These are phyloP conservation scores for Myopa tessellatipennis DNA, from an alignment of 2,888 invertebrate species.

Conservation along the genomic window DNA sequence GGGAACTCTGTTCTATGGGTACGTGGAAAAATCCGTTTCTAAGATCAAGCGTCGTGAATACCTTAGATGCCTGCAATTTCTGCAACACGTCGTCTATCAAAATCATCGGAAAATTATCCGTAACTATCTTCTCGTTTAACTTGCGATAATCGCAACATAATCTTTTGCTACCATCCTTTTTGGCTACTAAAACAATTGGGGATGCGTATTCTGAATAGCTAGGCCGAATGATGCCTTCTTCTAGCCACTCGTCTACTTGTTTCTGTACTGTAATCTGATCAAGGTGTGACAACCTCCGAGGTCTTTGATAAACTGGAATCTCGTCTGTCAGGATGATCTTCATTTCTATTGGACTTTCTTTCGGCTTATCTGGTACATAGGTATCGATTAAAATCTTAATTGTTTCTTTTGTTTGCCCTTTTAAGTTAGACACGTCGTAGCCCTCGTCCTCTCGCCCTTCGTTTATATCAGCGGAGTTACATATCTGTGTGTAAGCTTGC, in stretches of 20 bases:
- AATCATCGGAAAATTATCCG: conserved; percentile 47
- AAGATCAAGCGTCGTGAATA: conserved; percentile 50
- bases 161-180: conserved; percentile 44
- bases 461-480: too few species aligned
- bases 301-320: background rate
- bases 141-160: conserved; percentile 48
- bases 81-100: conserved; percentile 47
- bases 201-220: conserved; percentile 52
- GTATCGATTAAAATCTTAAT: too few species aligned
- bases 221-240: conserved; percentile 29
- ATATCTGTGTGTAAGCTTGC: too few species aligned
- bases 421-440: too few species aligned
- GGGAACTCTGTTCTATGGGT: conserved; percentile 46
- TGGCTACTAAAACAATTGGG: conserved; percentile 42
- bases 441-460: too few species aligned
- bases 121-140: conserved; percentile 47
- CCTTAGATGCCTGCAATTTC: conserved; percentile 43
- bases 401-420: too few species aligned
- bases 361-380: too few species aligned
- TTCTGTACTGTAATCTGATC: background rate
- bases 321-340: conserved; percentile 12
- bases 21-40: conserved; percentile 52
- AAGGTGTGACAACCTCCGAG: background rate
- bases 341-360: too few species aligned
- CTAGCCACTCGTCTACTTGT: conserved; percentile 9